Evolutionary conservation across 2,797 vertebrate genomes (phyloP).

Genomic region (Fratercula arctica): DNA sequence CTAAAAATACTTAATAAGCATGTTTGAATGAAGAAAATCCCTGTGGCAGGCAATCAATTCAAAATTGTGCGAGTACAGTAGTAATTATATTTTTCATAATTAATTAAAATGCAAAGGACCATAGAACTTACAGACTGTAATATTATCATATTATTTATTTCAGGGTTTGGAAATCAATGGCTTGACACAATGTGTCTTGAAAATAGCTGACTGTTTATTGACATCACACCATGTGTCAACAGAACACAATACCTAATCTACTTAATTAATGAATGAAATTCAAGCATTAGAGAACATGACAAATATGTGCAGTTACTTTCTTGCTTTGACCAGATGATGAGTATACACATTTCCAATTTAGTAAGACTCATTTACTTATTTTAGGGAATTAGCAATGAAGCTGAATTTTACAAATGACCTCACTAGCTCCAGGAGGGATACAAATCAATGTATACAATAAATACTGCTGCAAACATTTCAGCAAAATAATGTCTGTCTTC

Average conservation of each 20-base stretch:
- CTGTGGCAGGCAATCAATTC: not conserved
- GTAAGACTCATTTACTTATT: not conserved
- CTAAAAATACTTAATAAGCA: not conserved
- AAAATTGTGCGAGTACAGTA: not conserved
- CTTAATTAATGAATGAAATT: not conserved
- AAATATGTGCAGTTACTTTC: not conserved
- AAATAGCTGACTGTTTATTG: not conserved
- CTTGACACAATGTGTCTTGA: not conserved
- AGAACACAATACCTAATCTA: not conserved
- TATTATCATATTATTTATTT: not conserved
- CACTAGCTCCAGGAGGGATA: not conserved
- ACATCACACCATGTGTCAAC: not conserved
- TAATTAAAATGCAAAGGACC: not conserved
- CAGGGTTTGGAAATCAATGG: not conserved
- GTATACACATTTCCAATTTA: not conserved
- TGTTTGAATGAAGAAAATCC: not conserved
- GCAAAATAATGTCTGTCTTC: not conserved
- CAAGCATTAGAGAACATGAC: not conserved
- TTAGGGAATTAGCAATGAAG: not conserved
- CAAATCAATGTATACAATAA: not conserved
- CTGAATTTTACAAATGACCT: not conserved
- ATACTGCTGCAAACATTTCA: not conserved
- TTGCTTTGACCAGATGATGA: not conserved
- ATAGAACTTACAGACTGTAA: not conserved
- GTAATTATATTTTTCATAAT: not conserved